Conservation (phyloP, 2,888 invertebrate genomes). For the Oxystoma pomonae region DNA sequence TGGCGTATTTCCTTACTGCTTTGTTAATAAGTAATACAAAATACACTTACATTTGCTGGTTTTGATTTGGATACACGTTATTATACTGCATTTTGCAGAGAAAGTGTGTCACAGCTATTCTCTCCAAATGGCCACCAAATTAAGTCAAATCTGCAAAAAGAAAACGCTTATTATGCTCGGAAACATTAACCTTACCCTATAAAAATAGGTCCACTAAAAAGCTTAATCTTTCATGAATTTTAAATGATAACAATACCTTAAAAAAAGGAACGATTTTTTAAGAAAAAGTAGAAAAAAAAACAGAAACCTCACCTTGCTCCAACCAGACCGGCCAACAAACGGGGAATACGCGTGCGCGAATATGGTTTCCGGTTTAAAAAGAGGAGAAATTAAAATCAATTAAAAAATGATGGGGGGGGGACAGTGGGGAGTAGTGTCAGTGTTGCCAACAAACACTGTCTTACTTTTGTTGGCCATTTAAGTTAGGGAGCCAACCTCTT, state of each 20-base stretch:
- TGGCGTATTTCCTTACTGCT: too few species aligned
- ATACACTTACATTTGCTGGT: slow-evolving; percentile 65
- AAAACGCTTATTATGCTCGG: slow-evolving; percentile 7
- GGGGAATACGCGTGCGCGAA: slow-evolving; percentile 47
- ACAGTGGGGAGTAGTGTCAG: slow-evolving; percentile 5
- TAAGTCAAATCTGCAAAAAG: slow-evolving; percentile 32
- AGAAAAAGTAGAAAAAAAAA: neutral
- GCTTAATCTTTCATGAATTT: neutral
- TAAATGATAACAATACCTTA: neutral
- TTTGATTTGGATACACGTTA: slow-evolving; percentile 47
- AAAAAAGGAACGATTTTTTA: slow-evolving; percentile 2
- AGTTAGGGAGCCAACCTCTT: too few species aligned
- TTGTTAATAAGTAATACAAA: too few species aligned
- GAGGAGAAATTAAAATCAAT: slow-evolving; percentile 6
- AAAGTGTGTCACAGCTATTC: slow-evolving; percentile 31
- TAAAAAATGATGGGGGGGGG: neutral
- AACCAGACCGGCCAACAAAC: slow-evolving; percentile 59
- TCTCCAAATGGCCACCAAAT: slow-evolving; percentile 32
- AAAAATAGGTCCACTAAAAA: slow-evolving; percentile 4
- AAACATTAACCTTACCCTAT: slow-evolving; percentile 1
- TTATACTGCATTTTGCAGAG: slow-evolving; percentile 49
- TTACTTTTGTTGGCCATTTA: too few species aligned
- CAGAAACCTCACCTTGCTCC: slow-evolving; percentile 35
- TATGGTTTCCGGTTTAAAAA: neutral
- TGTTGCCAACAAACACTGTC: too few species aligned